phyloP scores from a whole-genome alignment of 1,140 invertebrate species.

The Lepidurus apus region DNA sequence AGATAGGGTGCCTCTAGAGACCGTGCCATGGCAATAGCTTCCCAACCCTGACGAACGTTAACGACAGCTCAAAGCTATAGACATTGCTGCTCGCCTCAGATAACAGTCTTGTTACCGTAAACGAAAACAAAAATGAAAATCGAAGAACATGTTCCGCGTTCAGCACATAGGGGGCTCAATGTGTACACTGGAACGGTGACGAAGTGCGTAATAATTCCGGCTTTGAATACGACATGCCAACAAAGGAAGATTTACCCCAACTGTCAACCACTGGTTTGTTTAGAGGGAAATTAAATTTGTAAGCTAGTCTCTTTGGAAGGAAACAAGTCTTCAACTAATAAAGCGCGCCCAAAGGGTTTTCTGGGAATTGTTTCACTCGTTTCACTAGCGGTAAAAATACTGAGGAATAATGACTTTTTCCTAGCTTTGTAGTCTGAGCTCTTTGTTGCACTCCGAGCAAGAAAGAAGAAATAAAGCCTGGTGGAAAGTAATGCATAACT shows the following conservation, averaged over 20 bases:
- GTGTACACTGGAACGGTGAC: too few species aligned
- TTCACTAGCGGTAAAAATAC: background rate
- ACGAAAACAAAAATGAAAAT: background rate
- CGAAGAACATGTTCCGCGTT: too few species aligned
- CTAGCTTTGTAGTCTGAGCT: background rate
- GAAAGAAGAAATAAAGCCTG: background rate
- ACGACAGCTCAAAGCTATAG: background rate
- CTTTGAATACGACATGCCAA: too few species aligned
- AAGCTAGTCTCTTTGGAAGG: too few species aligned
- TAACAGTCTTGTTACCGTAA: background rate
- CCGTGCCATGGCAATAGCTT: background rate
- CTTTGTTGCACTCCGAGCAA: background rate
- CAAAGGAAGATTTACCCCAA: too few species aligned
- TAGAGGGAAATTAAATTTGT: too few species aligned
- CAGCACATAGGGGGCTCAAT: too few species aligned
- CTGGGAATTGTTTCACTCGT: too few species aligned
- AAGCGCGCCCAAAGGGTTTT: too few species aligned
- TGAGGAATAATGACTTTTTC: background rate
- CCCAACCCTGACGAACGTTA: background rate
- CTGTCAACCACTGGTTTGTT: too few species aligned
- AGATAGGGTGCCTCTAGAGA: background rate
- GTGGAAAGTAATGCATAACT: slow-evolving; percentile 1
- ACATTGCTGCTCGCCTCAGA: background rate
- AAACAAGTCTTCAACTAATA: too few species aligned
- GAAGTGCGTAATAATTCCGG: too few species aligned